Evolutionary conservation across 2,113 vertebrate genomes (phyloP), one percentile per base, ranked within the genome.

Genomic region (Periophthalmodon schlosseri): DNA sequence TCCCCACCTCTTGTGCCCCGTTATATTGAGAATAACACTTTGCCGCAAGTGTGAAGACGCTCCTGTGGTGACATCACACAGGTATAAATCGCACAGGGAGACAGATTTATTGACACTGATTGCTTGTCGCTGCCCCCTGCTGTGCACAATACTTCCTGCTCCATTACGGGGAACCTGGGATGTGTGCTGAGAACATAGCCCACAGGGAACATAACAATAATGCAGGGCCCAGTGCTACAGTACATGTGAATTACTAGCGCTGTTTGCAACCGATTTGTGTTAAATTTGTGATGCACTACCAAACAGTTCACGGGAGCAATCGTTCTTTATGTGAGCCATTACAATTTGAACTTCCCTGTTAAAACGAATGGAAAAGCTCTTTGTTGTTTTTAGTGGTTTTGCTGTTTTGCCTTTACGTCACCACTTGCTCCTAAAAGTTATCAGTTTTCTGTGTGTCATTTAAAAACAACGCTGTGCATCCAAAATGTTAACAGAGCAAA

Each of bases 131-230:
- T 78, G 75, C 64, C 80, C 78, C 69, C 79, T 33, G 78, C 80
- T 76, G 82, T 69, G 81, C 75, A 80, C 77, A 73, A 80, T 76
- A 74, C 76, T 84, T 76, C 64, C 47, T 76, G 71, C 64, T 85
- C 78, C 80, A 75, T 84, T 89, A 89, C 85, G 47, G 44, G 81
- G 79, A 89, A 88, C 68, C 77, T 81, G 78, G 77, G 88, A 81
- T 6, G 33, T 66, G 82, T 89, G 82, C 89, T 28, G 68, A 73
- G 84, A 85, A 83, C 66, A 75, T 20, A 23, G 44, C 69, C 80
- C 67, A 50, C 46, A 36, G 78, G 73, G 76, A 84, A 78, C 67
- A 78, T 79, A 10, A 61, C 80, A 75, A 76, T 67, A 68, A 39
- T 58, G 21, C 36, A 39, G 20, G n/a, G 8, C 77, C 73, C 28